phyloP scores from a whole-genome alignment of 2,797 vertebrate genomes.

The Anguilla obscura region DNA sequence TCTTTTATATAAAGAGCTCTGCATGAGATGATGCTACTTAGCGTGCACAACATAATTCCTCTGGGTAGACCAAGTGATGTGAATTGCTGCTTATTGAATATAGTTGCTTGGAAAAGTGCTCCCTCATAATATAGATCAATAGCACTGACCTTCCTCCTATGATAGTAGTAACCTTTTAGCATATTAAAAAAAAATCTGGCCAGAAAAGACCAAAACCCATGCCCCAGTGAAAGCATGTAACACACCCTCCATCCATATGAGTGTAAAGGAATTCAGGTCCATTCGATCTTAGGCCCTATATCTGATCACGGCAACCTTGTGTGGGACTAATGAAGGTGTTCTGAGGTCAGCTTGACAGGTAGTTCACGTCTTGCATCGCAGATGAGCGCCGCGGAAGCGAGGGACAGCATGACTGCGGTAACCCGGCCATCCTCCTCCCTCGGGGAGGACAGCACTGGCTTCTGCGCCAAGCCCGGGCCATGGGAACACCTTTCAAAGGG shows the following conservation, averaged over 20 bases:
- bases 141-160: slow-evolving; percentile 1
- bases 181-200: not conserved
- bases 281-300: not conserved
- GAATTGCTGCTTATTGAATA: not conserved
- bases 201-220: not conserved
- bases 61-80: not conserved
- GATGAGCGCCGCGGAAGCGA: not conserved
- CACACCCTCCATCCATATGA: not conserved
- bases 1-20: not conserved
- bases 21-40: not conserved
- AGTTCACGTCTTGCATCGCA: not conserved
- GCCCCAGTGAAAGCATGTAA: not conserved
- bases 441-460: not conserved
- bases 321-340: not conserved
- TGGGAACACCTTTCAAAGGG: slow-evolving; percentile 26
- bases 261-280: not conserved
- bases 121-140: slow-evolving; percentile 16
- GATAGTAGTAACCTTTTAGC: not conserved
- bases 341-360: not conserved
- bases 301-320: not conserved
- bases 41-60: not conserved
- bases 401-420: not conserved
- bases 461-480: not conserved
- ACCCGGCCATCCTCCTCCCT: not conserved
- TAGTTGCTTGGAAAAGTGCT: slow-evolving; percentile 14